Conservation (phyloP, 2,888 invertebrate genomes). For the Heteropelma amictum region DNA sequence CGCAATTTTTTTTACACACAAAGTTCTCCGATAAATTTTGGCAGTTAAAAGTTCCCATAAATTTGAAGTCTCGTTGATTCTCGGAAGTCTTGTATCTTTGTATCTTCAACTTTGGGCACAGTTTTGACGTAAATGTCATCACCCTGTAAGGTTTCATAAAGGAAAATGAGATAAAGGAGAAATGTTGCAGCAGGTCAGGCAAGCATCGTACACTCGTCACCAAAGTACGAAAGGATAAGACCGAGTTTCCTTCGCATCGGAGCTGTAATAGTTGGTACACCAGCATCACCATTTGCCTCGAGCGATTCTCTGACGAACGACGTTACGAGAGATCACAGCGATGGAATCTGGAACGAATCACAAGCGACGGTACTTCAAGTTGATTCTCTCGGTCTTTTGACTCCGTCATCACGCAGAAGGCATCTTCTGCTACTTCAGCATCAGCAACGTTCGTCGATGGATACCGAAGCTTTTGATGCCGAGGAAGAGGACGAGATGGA, state of each 20-base stretch:
- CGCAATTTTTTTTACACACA: background rate
- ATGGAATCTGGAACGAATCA: slow-evolving; percentile 93
- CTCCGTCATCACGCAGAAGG: slow-evolving; percentile 89
- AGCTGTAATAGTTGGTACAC: slow-evolving; percentile 67
- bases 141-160: background rate
- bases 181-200: slow-evolving; percentile 21
- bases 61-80: no score
- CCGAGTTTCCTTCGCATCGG: slow-evolving; percentile 57
- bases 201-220: slow-evolving; percentile 43
- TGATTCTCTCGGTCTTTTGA: slow-evolving; percentile 84
- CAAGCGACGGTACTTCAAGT: slow-evolving; percentile 90
- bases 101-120: no score
- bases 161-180: background rate
- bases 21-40: background rate
- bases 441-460: slow-evolving; percentile 91
- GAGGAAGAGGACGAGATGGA: slow-evolving; percentile 75
- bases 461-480: slow-evolving; percentile 89
- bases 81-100: no score
- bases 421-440: slow-evolving; percentile 88
- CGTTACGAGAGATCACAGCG: slow-evolving; percentile 88
- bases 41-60: no score
- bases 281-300: slow-evolving; percentile 87
- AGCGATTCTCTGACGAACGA: slow-evolving; percentile 91
- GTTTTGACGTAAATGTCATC: no score
- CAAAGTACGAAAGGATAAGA: slow-evolving; percentile 53